Conservation (phyloP, 2,113 vertebrate genomes). For the Burhinus bistriatus region DNA sequence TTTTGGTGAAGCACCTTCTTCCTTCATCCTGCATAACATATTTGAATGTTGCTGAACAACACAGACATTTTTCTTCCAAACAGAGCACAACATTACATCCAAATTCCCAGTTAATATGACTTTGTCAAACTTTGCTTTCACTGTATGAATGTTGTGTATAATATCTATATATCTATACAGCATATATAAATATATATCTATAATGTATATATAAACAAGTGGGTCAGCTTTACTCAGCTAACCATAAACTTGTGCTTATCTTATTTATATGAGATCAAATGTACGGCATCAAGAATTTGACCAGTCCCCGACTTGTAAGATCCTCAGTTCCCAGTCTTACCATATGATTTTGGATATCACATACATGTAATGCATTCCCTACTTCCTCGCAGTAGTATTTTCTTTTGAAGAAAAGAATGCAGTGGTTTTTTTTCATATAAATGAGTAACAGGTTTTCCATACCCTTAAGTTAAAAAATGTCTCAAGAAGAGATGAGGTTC, state of each 20-base stretch:
- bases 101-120: conserved; percentile 27
- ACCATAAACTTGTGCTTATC: conserved; percentile 63
- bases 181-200: conserved; percentile 69
- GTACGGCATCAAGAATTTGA: conserved; percentile 38
- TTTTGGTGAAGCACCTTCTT: conserved; percentile 1
- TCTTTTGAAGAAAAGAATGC: conserved; percentile 49
- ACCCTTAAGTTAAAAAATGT: conserved; percentile 34
- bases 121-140: conserved; percentile 19
- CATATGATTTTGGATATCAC: neutral
- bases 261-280: conserved; percentile 56
- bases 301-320: neutral
- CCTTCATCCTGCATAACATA: neutral
- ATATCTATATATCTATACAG: conserved; percentile 38
- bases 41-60: neutral
- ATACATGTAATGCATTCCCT: neutral
- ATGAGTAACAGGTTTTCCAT: conserved; percentile 24
- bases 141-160: conserved; percentile 29
- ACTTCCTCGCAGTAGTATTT: neutral
- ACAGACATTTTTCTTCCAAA: neutral
- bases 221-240: conserved; percentile 45
- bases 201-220: conserved; percentile 46
- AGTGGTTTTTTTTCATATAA: neutral
- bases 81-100: neutral
- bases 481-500: neutral
- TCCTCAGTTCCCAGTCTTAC: neutral